Percentiles rank a stretch among this genome's conserved stretches.
These are phyloP conservation scores for Entomyzon cyanotis DNA, from an alignment of 2,113 vertebrate genomes.

Conservation along the genomic window DNA sequence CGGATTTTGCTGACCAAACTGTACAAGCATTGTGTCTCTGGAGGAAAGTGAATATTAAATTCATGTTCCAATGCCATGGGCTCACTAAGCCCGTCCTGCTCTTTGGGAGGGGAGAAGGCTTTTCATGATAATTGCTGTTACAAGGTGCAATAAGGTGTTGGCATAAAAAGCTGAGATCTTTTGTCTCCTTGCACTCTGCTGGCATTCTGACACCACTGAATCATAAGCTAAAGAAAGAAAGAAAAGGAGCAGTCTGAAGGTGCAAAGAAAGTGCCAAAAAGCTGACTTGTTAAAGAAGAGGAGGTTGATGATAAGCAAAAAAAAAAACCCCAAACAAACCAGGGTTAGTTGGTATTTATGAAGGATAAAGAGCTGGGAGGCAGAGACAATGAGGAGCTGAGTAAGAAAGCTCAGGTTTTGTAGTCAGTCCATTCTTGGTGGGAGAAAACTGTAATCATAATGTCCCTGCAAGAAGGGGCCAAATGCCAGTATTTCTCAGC, in stretches of 20 bases:
- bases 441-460: background rate
- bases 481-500: background rate
- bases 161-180: background rate
- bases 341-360: background rate
- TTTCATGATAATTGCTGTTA: background rate
- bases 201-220: background rate
- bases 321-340: background rate
- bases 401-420: background rate
- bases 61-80: background rate
- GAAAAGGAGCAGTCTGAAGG: constrained; percentile 7
- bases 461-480: background rate
- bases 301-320: background rate
- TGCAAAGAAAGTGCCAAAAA: background rate
- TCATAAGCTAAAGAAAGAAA: background rate
- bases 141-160: background rate
- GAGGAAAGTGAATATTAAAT: background rate
- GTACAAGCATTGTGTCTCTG: background rate
- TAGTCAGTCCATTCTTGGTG: background rate
- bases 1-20: constrained; percentile 20
- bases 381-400: background rate
- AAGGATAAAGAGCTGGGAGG: background rate
- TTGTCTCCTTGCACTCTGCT: background rate
- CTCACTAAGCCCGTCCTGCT: background rate
- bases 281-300: background rate
- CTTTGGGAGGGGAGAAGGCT: background rate